Conservation (phyloP, 2,888 invertebrate species). For the Alsophila aescularia region DNA sequence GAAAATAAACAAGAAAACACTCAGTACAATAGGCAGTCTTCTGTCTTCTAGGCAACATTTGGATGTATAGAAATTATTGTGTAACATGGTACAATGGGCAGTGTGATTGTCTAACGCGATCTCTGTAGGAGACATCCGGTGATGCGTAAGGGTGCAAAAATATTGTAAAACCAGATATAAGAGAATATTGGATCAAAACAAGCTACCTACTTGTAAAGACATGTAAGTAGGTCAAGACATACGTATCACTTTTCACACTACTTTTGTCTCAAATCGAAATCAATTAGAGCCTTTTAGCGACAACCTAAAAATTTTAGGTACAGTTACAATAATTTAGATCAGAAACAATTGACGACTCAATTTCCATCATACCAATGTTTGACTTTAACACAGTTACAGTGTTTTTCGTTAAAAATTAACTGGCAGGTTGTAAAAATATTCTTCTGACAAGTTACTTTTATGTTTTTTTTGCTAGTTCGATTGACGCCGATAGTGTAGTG, state of each 20-base stretch:
- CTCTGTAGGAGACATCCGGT: too few relatives aligned
- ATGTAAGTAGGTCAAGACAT: conserved; percentile 4
- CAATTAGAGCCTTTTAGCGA: conserved; percentile 35
- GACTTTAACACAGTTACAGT: conserved; percentile 1
- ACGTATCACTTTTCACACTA: conserved; percentile 1
- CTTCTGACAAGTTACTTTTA: conserved; percentile 10
- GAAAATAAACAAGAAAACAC: too few relatives aligned
- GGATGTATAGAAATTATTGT: too few relatives aligned
- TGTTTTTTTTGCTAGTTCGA: conserved; percentile 12
- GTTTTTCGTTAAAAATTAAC: not conserved
- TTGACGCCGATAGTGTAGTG: conserved; percentile 9
- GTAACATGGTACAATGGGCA: too few relatives aligned
- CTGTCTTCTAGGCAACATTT: too few relatives aligned
- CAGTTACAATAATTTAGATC: conserved; percentile 22
- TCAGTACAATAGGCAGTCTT: too few relatives aligned
- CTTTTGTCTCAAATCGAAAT: conserved; percentile 15
- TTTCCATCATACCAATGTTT: conserved; percentile 14
- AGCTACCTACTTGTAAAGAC: not conserved
- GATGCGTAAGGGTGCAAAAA: too few relatives aligned
- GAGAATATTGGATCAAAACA: not conserved
- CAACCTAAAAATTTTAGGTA: conserved; percentile 6
- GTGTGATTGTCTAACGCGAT: too few relatives aligned
- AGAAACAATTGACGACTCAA: conserved; percentile 27
- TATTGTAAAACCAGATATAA: too few relatives aligned
- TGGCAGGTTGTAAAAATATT: conserved; percentile 5